Evolutionary conservation across 2,797 vertebrate species (phyloP), one percentile per base, ranked within the genome.

Genomic region (Enteromius paludinosus): DNA sequence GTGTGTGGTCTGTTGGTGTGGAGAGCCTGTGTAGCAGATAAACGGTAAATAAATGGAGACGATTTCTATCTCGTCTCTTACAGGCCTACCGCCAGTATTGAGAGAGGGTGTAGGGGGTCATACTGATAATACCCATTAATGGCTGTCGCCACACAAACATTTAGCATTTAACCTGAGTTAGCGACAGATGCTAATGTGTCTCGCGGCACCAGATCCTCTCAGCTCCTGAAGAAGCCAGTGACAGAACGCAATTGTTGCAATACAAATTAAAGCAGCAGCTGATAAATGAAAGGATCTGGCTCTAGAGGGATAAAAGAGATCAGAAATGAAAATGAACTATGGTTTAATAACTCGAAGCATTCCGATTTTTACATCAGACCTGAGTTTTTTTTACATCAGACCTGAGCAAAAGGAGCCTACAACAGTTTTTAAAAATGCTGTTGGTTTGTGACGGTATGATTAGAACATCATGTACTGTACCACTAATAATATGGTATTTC

Each of bases 61-160:
- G 90, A 91, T 92, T 86, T 89, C 92, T 93, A 94, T 94, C 91
- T 90, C 84, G 84, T 88, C 88, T 88, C 90, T 87, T 89, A 90
- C 89, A 90, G 89, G 86, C 88, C 86, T 81, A 89, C 91, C 89
- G 76, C 52, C 47, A 41, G 68, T 84, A 61, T 87, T 90, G 85
- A 59, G 73, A 85, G 81, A 88, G 85, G 88, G 88, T 87, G 88
- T 54, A 38, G 18, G 59, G 82, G 85, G 87, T 90, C 89, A 90
- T 80, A 28, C 87, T 88, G 92, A 92, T 93, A 90, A 92, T 88
- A 90, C 85, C 83, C 86, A 88, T 91, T 93, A 92, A 88, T 93
- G 91, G 88, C 89, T 83, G 84, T 86, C 87, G 84, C 89, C 89
- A 87, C 87, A 89, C 87, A 89, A 90, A 90, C 87, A 89, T 91